These are phyloP conservation scores for Lasioglossum baleicum DNA, from an alignment of 1,140 invertebrate species.

Conservation along the genomic window DNA sequence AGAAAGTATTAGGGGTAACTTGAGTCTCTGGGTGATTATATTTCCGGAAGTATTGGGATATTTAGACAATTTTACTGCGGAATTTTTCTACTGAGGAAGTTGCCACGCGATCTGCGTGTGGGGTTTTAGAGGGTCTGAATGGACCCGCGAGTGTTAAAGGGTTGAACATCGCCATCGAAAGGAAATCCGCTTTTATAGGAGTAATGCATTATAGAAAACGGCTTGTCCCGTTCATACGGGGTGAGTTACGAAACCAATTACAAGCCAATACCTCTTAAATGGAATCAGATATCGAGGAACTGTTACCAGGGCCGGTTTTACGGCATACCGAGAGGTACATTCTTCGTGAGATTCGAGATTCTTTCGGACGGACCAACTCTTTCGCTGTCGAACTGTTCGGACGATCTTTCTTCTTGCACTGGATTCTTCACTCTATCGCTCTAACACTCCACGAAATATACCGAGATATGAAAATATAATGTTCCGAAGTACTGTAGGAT, in stretches of 20 bases:
- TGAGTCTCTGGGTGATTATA: no score
- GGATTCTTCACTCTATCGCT: background rate
- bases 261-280: slow-evolving; percentile 4
- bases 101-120: no score
- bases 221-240: background rate
- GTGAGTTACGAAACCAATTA: slow-evolving; percentile 8
- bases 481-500: no score
- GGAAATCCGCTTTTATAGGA: background rate
- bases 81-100: no score
- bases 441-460: no score
- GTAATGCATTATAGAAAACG: background rate
- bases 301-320: background rate
- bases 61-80: no score
- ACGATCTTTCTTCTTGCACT: background rate
- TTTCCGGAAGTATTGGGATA: no score
- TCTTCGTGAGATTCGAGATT: slow-evolving; percentile 5
- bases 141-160: no score
- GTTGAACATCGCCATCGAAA: background rate
- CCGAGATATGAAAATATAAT: no score
- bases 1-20: no score
- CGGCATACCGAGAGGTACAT: background rate
- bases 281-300: background rate
- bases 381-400: background rate
- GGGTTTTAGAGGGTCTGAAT: no score
- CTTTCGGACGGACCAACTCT: background rate